Evolutionary conservation across 2,797 vertebrate genomes (phyloP).

Genomic region (Sebastes kiyomatsui): DNA sequence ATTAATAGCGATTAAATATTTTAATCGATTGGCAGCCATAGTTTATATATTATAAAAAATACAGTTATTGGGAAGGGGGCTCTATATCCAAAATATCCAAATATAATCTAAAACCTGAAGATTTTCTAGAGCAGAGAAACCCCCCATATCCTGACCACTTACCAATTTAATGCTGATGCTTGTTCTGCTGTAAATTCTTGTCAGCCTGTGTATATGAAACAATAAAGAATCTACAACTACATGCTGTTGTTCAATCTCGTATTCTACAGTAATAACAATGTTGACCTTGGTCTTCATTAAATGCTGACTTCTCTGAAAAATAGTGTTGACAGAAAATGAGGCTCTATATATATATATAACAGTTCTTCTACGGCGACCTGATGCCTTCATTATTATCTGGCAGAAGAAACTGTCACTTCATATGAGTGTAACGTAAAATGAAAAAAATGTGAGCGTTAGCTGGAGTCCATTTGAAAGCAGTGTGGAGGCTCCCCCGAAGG

Average conservation of each 20-base stretch:
- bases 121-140: not conserved
- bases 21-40: rapidly evolving
- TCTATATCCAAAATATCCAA: not conserved
- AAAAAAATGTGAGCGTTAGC: conserved; percentile 5
- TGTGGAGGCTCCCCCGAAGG: conserved; percentile 12
- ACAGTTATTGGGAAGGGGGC: too few relatives aligned
- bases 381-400: conserved; percentile 15
- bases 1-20: too few relatives aligned
- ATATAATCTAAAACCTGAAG: not conserved
- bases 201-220: not conserved
- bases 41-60: too few relatives aligned
- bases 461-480: conserved; percentile 20
- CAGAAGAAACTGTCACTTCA: conserved; percentile 18
- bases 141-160: not conserved
- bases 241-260: not conserved
- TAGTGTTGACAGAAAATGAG: not conserved
- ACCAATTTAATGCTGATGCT: not conserved
- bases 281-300: conserved; percentile 9
- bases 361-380: not conserved
- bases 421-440: conserved; percentile 6
- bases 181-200: not conserved
- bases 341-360: not conserved
- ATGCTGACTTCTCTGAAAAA: not conserved
- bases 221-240: not conserved
- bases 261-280: not conserved